Conservation (phyloP, 2,797 vertebrate species). For the Rhinatrema bivittatum region DNA sequence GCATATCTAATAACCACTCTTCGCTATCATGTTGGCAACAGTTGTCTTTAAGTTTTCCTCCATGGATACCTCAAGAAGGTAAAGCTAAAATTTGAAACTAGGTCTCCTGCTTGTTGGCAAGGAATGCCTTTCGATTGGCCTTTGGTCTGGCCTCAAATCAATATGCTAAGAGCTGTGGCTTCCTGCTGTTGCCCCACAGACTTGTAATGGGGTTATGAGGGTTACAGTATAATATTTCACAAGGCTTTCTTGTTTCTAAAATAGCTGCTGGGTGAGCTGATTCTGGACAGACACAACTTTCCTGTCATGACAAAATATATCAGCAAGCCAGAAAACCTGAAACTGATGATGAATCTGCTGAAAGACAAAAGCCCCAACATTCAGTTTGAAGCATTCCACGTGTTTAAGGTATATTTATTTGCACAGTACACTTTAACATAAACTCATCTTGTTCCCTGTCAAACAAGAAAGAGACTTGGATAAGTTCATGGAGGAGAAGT, state of each 20-base stretch:
- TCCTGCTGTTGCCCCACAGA: not conserved
- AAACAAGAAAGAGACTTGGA: not conserved
- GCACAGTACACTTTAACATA: no score
- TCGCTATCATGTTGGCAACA: no score
- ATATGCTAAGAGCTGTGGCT: accelerated
- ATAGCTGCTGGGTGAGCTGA: slow-evolving; percentile 87
- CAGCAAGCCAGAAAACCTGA: slow-evolving; percentile 93
- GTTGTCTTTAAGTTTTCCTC: no score
- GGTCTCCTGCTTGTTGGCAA: no score
- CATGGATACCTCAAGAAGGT: no score
- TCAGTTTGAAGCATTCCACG: slow-evolving; percentile 95
- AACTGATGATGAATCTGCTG: slow-evolving; percentile 94
- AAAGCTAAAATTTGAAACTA: no score
- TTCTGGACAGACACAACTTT: slow-evolving; percentile 91
- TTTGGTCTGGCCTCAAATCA: not conserved
- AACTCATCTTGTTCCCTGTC: not conserved
- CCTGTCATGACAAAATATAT: slow-evolving; percentile 93
- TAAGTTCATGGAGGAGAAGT: no score
- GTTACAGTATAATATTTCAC: not conserved
- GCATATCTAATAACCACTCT: no score
- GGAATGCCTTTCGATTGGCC: no score
- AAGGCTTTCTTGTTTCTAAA: slow-evolving; percentile 4
- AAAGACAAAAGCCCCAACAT: slow-evolving; percentile 93
- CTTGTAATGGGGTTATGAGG: not conserved
- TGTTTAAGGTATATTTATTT: slow-evolving; percentile 81